Base-by-base conservation (phyloP, 37 sponge, comb jelly and placozoan genomes). In the Halisarca cf. caerulea region DNA sequence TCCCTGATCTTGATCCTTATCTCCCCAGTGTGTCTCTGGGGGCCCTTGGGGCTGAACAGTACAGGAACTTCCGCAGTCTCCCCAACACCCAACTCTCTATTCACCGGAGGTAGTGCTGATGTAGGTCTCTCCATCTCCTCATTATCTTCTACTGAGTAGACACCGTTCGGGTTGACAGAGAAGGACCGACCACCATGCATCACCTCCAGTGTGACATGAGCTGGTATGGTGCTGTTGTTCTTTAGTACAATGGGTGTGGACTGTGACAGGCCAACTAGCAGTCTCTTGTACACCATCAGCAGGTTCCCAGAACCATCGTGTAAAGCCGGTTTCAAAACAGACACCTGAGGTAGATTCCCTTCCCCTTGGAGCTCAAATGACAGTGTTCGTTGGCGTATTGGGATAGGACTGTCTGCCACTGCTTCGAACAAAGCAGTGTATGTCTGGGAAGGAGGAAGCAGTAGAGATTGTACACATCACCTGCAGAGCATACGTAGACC, bases 331-430 rank as follows among this genome's bases (percentile, higher is more conserved):
- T 83, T 58, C 24, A 88, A 21, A 8, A 98, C 59, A 21, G 94
- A 59, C 4, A 98, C 87, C 75, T 94, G 92, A 32, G 99, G 99
- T 32, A 98, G 82, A 68, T 90, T 92, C 6, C 99, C 99, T 73
- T 98, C 99, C 69, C 99, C 99, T 66, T 94, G 93, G 43, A 98
- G 72, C 25, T 98, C 99, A 92, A 96, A 96, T 2, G 83, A 60
- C 38, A 98, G 83, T 8, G 85, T 88, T 51, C 86, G 86, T 2
- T 59, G 75, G 40, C 79, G 84, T 20, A 86, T 32, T 3, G 75
- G 51, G 2, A 73, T 24, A 21, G 91, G 64, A 7, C 86, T 86
- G 14, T 95, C 95, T 17, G 88, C 73, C 8, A 58, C 80, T 14
- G 88, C 93, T 35, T 95, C 95, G 87, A 95, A 92, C 0, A 25